A percentile compares a stretch with the other conserved stretches of the same genome.
Conservation (phyloP, 1,140 invertebrate genomes). For the Drosophila burlai region DNA sequence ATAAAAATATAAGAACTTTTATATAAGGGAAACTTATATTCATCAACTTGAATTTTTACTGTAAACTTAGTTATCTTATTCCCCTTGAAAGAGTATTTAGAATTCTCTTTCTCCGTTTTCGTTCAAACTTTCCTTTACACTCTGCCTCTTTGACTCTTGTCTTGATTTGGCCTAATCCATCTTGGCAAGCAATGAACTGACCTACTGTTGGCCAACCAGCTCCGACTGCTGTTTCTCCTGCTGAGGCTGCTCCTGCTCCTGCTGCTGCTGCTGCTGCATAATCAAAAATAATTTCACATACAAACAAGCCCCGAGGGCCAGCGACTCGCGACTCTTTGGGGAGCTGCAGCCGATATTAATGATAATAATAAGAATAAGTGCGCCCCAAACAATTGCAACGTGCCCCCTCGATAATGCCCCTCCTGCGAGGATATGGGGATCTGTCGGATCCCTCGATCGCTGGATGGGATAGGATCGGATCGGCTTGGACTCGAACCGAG, state of each 20-base stretch:
- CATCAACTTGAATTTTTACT: background rate
- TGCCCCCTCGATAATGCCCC: constrained; percentile 23
- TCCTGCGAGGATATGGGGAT: constrained; percentile 57
- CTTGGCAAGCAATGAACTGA: constrained; percentile 73
- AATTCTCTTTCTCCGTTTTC: background rate
- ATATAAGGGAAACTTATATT: no score
- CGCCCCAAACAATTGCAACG: constrained; percentile 77
- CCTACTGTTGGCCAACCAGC: constrained; percentile 71
- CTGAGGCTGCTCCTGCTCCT: constrained; percentile 5
- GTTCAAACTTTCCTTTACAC: constrained; percentile 2
- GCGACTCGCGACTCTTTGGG: constrained; percentile 43
- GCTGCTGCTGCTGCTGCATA: constrained; percentile 63
- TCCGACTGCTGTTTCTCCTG: constrained; percentile 17
- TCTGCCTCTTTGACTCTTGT: constrained; percentile 32
- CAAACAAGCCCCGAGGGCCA: constrained; percentile 78
- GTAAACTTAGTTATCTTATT: background rate
- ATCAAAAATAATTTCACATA: constrained; percentile 84
- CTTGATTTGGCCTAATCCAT: constrained; percentile 65
- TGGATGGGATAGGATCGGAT: constrained; percentile 27
- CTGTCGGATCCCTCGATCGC: constrained; percentile 33
- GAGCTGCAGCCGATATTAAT: constrained; percentile 75
- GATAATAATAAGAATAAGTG: constrained; percentile 84
- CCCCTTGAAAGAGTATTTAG: constrained; percentile 36
- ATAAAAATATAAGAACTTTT: background rate
- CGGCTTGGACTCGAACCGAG: background rate